phyloP scores from a whole-genome alignment of 2,113 vertebrate genomes.

The Corythoichthys haematopterus region DNA sequence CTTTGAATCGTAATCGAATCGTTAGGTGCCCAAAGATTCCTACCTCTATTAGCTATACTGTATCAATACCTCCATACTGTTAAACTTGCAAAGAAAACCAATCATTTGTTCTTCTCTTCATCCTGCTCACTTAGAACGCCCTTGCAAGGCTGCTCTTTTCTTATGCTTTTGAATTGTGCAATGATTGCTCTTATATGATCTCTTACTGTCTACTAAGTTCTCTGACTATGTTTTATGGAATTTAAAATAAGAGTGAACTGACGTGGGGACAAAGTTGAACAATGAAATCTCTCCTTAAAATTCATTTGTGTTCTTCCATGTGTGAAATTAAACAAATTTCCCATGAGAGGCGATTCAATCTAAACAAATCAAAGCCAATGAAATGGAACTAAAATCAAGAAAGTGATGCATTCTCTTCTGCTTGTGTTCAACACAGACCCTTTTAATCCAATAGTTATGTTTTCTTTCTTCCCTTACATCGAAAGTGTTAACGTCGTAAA shows the following conservation, averaged over 20 bases:
- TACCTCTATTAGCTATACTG: no score
- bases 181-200: constrained; percentile 34
- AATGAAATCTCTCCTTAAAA: constrained; percentile 61
- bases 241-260: constrained; percentile 56
- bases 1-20: no score
- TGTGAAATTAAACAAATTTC: constrained; percentile 74
- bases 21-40: no score
- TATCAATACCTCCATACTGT: no score
- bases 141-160: background rate
- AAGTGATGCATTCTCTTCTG: constrained; percentile 47
- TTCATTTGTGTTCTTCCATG: constrained; percentile 63
- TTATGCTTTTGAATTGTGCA: background rate
- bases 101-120: background rate
- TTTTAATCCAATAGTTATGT: constrained; percentile 30
- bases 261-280: constrained; percentile 60
- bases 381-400: constrained; percentile 65
- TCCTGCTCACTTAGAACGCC: background rate
- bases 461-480: background rate
- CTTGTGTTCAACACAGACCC: constrained; percentile 48
- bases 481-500: background rate
- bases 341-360: constrained; percentile 64
- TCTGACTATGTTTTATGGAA: constrained; percentile 43
- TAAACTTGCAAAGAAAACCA: background rate
- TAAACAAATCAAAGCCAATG: constrained; percentile 64
- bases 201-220: constrained; percentile 27